Evolutionary conservation across 2,888 invertebrate genomes (phyloP).

Genomic region (Drosophila koepferae): DNA sequence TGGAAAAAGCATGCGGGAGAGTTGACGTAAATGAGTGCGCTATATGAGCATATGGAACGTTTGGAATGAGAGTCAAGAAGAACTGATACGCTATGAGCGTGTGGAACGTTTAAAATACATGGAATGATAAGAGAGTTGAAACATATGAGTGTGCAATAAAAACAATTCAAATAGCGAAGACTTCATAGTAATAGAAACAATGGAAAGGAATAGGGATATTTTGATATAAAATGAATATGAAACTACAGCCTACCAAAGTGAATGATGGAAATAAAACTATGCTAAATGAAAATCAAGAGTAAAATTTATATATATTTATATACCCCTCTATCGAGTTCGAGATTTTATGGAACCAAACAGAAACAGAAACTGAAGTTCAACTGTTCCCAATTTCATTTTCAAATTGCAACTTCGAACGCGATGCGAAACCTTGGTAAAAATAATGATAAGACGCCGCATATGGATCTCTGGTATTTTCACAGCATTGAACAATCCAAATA

Average conservation of each 20-base stretch:
- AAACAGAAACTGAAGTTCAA: neutral
- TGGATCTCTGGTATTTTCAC: neutral
- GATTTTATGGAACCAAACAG: neutral
- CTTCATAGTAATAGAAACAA: neutral
- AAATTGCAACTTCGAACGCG: neutral
- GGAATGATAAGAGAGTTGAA: neutral
- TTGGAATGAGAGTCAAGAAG: no score
- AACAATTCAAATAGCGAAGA: no score
- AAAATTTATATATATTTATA: neutral
- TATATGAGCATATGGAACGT: no score
- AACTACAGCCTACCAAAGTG: neutral
- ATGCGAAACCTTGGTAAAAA: neutral
- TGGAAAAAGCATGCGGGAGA: no score
- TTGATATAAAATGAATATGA: neutral
- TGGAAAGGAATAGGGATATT: neutral
- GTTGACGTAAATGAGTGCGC: no score
- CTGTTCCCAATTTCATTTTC: neutral
- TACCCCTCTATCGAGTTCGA: neutral
- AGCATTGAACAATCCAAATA: conserved; percentile 34
- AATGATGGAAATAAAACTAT: neutral
- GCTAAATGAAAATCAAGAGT: neutral
- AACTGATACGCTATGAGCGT: no score
- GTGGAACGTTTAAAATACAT: no score
- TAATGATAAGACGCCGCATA: neutral
- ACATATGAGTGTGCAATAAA: no score